phyloP scores from a whole-genome alignment of 2,797 vertebrate genomes.

The Natrix natrix region DNA sequence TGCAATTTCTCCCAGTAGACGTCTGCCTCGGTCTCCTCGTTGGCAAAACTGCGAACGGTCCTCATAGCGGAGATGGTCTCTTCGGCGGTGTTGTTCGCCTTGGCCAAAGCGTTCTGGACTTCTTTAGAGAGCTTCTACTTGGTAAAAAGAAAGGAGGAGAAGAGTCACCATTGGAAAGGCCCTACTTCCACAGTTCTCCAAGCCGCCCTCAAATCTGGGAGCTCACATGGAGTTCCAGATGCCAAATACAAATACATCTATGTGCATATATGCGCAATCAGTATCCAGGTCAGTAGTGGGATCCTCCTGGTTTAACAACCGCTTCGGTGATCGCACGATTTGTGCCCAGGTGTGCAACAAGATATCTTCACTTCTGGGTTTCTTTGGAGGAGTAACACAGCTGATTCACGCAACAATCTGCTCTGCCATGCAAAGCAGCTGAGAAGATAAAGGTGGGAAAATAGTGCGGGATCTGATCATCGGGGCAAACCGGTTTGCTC shows the following conservation, averaged over 20 bases:
- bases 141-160: not conserved
- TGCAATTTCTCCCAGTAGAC: slow-evolving; percentile 81
- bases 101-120: slow-evolving; percentile 87
- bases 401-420: no score
- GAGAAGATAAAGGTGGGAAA: no score
- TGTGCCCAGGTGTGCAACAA: no score
- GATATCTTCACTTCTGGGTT: no score
- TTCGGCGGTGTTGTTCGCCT: slow-evolving; percentile 91
- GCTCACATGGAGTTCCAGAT: not conserved
- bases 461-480: no score
- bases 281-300: not conserved
- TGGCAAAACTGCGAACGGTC: slow-evolving; percentile 94
- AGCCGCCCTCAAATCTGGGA: not conserved
- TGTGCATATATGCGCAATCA: not conserved
- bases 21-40: slow-evolving; percentile 81
- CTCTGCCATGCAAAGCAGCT: no score
- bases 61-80: slow-evolving; percentile 93
- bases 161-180: not conserved
- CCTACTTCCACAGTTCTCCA: not conserved
- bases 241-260: not conserved
- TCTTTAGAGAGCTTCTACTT: slow-evolving; percentile 87
- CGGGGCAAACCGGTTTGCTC: no score
- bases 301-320: no score
- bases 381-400: no score
- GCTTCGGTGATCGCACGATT: no score